A percentile compares a stretch with the other conserved stretches of the same genome.
Evolutionary conservation across 2,797 vertebrate genomes (phyloP).

Genomic region (Streptopelia turtur): DNA sequence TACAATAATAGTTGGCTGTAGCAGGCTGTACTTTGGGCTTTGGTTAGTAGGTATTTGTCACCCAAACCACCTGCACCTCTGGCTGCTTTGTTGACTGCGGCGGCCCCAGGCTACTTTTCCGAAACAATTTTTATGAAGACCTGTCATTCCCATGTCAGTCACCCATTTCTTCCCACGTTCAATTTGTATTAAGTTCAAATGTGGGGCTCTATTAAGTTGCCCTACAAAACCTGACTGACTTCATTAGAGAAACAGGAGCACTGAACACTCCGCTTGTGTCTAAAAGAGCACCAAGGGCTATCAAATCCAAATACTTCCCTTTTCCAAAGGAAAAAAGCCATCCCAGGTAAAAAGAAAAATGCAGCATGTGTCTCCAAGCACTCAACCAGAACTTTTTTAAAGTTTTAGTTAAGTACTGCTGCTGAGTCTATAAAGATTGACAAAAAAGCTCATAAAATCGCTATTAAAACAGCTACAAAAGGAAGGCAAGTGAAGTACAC

Average conservation of each 20-base stretch:
- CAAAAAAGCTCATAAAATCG: neutral
- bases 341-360: neutral
- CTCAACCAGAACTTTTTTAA: neutral
- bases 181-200: neutral
- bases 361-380: neutral
- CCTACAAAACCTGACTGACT: neutral
- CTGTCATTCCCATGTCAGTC: neutral
- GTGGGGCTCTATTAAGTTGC: accelerated
- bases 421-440: neutral
- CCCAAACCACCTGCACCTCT: neutral
- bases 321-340: neutral
- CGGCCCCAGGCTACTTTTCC: neutral
- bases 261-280: neutral
- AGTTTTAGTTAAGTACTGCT: neutral
- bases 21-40: neutral
- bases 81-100: neutral
- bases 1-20: neutral
- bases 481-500: neutral
- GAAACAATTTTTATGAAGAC: neutral
- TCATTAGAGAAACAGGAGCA: neutral
- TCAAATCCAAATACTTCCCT: neutral
- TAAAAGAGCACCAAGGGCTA: neutral
- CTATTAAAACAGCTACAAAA: neutral
- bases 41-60: neutral
- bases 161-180: neutral